Evolutionary conservation across 2,113 vertebrate genomes (phyloP).

Genomic region (Chamaetylas fuelleborni): DNA sequence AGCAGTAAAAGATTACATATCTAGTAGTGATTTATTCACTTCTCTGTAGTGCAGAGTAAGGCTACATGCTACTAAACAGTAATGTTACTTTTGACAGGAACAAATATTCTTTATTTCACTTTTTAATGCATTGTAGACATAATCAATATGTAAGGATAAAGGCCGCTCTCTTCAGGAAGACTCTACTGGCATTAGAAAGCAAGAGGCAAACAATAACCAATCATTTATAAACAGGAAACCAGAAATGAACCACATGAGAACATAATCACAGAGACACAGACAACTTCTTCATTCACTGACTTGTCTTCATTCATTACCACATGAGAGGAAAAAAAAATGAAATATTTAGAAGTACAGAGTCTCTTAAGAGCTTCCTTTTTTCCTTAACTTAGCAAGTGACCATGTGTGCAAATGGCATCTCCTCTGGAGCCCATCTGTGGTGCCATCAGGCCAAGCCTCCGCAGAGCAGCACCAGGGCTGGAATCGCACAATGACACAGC

Average conservation of each 20-base stretch:
- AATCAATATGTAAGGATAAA: neutral
- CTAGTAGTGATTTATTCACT: neutral
- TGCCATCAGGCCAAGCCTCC: neutral
- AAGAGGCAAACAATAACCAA: neutral
- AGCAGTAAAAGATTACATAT: neutral
- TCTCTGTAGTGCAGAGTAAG: neutral
- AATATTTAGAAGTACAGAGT: neutral
- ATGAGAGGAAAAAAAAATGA: neutral
- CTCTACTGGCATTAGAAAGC: neutral
- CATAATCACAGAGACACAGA: neutral
- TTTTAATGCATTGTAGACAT: neutral
- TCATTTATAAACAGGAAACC: neutral
- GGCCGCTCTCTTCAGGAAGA: neutral
- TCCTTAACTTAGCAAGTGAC: neutral
- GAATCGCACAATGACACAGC: fast-evolving
- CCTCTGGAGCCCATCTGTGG: neutral
- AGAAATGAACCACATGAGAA: neutral
- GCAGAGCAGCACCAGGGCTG: neutral
- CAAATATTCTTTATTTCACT: neutral
- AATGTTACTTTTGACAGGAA: neutral
- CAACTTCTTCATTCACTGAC: neutral
- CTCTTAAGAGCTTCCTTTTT: neutral
- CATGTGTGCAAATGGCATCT: neutral
- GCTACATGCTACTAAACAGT: neutral
- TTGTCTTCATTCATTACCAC: neutral